These are phyloP conservation scores for Erpobdella octoculata DNA, from an alignment of 2,888 invertebrate genomes.

Conservation along the genomic window DNA sequence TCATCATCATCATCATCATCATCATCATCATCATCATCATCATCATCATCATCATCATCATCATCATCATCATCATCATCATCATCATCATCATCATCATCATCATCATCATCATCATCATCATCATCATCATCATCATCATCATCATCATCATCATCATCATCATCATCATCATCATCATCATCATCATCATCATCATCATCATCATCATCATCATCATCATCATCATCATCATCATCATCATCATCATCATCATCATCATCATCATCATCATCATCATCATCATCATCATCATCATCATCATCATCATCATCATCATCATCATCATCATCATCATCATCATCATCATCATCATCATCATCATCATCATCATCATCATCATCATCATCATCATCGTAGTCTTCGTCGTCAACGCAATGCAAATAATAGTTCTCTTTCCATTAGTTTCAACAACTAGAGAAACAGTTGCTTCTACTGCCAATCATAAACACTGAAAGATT, in stretches of 20 bases:
- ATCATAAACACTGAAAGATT: no score
- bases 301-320: conserved; percentile 14
- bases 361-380: conserved; percentile 12
- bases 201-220: conserved; percentile 12
- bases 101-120: conserved; percentile 12
- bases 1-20: background rate
- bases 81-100: conserved; percentile 3
- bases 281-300: conserved; percentile 12
- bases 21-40: background rate
- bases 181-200: conserved; percentile 14
- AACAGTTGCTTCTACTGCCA: background rate
- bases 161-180: conserved; percentile 12
- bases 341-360: conserved; percentile 14
- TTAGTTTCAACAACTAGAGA: background rate
- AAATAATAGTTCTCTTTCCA: no score
- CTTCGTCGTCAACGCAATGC: no score
- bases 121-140: conserved; percentile 12
- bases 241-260: conserved; percentile 17
- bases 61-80: no score
- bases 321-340: conserved; percentile 14
- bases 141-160: conserved; percentile 12
- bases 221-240: conserved; percentile 12
- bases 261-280: conserved; percentile 14
- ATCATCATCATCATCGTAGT: conserved; percentile 17
- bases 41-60: background rate